These are phyloP conservation scores for Agrenia bidenticulata DNA, from an alignment of 2,888 invertebrate genomes.

Conservation along the genomic window DNA sequence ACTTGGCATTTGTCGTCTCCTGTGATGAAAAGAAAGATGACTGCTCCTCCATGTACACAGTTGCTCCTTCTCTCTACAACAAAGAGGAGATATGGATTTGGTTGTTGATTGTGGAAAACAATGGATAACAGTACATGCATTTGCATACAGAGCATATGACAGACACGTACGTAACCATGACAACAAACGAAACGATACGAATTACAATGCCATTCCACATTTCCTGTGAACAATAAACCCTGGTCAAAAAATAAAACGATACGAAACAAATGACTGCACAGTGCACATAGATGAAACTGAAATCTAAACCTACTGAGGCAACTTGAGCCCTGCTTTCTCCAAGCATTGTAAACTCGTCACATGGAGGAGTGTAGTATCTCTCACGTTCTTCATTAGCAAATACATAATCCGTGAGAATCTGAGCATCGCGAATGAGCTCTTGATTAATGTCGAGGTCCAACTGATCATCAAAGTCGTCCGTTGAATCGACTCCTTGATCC, in stretches of 20 bases:
- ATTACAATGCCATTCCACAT: too few species aligned
- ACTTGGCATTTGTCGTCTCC: conserved; percentile 1
- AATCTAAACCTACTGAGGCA: conserved; percentile 11
- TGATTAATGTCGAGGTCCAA: conserved; percentile 14
- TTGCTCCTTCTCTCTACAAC: conserved; percentile 11
- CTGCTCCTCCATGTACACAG: conserved; percentile 1
- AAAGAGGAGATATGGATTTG: not conserved
- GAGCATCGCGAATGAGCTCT: conserved; percentile 19
- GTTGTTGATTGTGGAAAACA: not conserved
- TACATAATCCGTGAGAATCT: conserved; percentile 26
- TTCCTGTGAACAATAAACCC: too few species aligned
- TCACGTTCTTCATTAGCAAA: conserved; percentile 20
- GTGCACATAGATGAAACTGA: not conserved
- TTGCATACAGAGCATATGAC: too few species aligned
- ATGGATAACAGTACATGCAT: too few species aligned
- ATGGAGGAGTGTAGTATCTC: conserved; percentile 11
- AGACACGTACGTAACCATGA: conserved; percentile 14
- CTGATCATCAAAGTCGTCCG: not conserved
- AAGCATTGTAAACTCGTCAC: conserved; percentile 7
- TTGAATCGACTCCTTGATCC: conserved; percentile 3
- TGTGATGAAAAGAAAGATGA: conserved; percentile 5
- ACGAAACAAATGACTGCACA: too few species aligned
- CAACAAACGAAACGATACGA: not conserved
- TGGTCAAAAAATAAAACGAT: not conserved
- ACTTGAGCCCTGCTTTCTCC: not conserved